These are phyloP conservation scores for Biston betularia DNA, from an alignment of 2,888 invertebrate species.

Conservation along the genomic window DNA sequence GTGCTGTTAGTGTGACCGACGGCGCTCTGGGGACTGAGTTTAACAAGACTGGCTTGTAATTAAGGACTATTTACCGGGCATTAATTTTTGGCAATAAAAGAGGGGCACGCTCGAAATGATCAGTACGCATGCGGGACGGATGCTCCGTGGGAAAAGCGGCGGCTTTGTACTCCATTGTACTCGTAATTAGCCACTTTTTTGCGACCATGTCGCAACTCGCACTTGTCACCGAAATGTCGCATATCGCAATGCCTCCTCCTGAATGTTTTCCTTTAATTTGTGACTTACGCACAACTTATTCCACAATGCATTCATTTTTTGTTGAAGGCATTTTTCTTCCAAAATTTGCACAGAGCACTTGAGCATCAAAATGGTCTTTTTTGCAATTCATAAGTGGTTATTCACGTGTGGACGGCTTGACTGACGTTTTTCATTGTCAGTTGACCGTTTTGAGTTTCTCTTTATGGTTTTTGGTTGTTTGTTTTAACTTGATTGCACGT, in stretches of 20 bases:
- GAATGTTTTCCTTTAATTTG: conserved; percentile 77
- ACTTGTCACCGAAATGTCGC: conserved; percentile 80
- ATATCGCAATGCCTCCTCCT: conserved; percentile 74
- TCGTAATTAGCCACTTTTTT: conserved; percentile 82
- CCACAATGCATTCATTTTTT: conserved; percentile 50
- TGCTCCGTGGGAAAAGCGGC: conserved; percentile 83
- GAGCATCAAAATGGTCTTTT: conserved; percentile 64
- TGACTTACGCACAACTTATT: conserved; percentile 67
- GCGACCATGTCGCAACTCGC: conserved; percentile 67
- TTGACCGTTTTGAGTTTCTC: conserved; percentile 60
- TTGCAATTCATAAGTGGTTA: conserved; percentile 68
- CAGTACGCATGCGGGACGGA: conserved; percentile 75
- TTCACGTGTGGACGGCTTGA: conserved; percentile 73
- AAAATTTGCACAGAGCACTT: conserved; percentile 52
- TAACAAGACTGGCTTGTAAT: conserved; percentile 79
- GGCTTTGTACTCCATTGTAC: conserved; percentile 82
- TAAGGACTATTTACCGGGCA: conserved; percentile 83
- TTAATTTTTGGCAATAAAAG: conserved; percentile 87
- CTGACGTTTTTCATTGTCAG: conserved; percentile 72
- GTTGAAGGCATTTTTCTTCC: conserved; percentile 43
- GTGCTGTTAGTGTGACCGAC: conserved; percentile 66
- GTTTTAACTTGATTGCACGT: conserved; percentile 48
- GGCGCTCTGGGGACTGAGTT: conserved; percentile 59
- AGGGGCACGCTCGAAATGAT: conserved; percentile 80
- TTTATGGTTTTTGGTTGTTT: conserved; percentile 51